Percentiles rank a stretch among this genome's conserved stretches.
Evolutionary conservation across 1,140 invertebrate genomes (phyloP).

Genomic region (Acromyrmex heyeri): DNA sequence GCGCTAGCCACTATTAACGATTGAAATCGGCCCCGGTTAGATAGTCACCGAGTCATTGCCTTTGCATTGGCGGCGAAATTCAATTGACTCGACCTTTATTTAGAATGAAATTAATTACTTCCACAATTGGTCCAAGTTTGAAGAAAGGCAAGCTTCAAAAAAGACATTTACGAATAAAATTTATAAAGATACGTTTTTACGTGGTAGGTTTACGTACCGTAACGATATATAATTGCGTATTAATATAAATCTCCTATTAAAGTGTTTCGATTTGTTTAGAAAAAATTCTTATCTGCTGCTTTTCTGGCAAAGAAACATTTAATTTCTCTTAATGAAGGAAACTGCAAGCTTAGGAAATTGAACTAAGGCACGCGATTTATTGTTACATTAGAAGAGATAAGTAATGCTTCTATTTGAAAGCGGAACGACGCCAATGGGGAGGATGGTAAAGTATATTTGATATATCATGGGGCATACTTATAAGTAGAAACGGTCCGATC

Average conservation of each 20-base stretch:
- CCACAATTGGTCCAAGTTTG: background rate
- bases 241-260: constrained; percentile 11
- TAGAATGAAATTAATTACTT: background rate
- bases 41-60: constrained; percentile 60
- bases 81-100: background rate
- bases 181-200: background rate
- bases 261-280: background rate
- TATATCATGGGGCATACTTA: constrained; percentile 66
- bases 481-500: constrained; percentile 72
- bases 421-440: constrained; percentile 68
- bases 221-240: background rate
- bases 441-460: constrained; percentile 56
- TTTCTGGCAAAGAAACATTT: background rate
- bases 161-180: background rate
- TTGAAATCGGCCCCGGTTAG: constrained; percentile 61
- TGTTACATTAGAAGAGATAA: background rate
- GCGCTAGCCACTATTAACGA: constrained; percentile 70
- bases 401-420: constrained; percentile 12
- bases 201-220: background rate
- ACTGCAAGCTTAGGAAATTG: background rate
- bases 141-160: background rate
- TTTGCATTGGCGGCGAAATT: constrained; percentile 68
- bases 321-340: background rate
- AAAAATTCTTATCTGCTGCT: background rate
- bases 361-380: background rate